Percentiles rank a stretch among this genome's conserved stretches.
These are phyloP conservation scores for Tadarida brasiliensis DNA, from an alignment of 2,797 vertebrate species.

Conservation along the genomic window DNA sequence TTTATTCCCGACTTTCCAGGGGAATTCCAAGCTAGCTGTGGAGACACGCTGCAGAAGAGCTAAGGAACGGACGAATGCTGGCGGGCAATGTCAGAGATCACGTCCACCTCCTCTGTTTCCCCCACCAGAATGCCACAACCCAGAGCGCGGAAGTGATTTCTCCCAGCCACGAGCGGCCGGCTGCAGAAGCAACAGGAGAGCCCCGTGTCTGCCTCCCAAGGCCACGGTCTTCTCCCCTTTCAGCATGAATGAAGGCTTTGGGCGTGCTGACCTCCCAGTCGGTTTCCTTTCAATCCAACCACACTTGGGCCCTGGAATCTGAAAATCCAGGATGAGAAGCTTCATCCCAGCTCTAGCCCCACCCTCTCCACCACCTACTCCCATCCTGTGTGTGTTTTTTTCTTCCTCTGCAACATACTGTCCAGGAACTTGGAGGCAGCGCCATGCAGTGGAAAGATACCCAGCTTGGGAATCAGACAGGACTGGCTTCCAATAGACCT, in stretches of 20 bases:
- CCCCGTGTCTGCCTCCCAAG: not conserved
- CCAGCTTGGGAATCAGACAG: not conserved
- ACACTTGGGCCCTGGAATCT: not conserved
- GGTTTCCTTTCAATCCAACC: not conserved
- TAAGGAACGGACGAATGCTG: not conserved
- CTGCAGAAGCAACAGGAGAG: not conserved
- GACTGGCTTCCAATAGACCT: not conserved
- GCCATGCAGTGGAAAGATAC: not conserved
- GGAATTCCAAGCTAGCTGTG: not conserved
- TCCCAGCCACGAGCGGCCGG: not conserved
- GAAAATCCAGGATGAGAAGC: not conserved
- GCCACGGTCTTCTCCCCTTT: not conserved
- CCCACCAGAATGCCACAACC: not conserved
- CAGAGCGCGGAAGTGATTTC: not conserved
- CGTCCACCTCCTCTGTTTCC: rapidly evolving
- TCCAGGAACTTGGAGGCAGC: not conserved
- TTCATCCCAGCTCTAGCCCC: not conserved
- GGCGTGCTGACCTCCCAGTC: not conserved
- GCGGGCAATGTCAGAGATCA: not conserved
- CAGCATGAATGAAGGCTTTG: not conserved
- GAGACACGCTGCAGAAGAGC: not conserved
- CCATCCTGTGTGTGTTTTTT: not conserved
- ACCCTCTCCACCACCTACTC: not conserved
- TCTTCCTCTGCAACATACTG: not conserved
- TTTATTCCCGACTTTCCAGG: not conserved